Conservation (phyloP, 1,140 invertebrate species). For the Hermatobates lingyangjiaoensis region DNA sequence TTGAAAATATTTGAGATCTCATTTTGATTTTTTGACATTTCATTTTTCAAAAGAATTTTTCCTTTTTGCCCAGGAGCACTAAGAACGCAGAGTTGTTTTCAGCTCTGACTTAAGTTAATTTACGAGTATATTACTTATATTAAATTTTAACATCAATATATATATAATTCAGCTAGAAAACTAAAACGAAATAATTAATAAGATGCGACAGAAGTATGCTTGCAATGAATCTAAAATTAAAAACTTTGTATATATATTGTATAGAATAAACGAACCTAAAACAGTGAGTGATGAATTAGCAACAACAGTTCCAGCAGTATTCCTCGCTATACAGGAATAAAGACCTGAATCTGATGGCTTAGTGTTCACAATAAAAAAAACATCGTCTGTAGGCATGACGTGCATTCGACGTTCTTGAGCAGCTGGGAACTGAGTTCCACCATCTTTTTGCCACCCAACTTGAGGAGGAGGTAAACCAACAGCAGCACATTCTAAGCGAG, state of each 20-base stretch:
- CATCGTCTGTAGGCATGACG: conserved; percentile 76
- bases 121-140: too few species aligned
- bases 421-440: conserved; percentile 86
- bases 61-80: too few species aligned
- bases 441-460: conserved; percentile 85
- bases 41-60: too few species aligned
- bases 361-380: conserved; percentile 80
- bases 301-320: conserved; percentile 65
- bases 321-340: conserved; percentile 85
- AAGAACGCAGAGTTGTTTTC: too few species aligned
- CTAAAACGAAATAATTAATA: too few species aligned
- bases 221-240: too few species aligned
- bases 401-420: conserved; percentile 81
- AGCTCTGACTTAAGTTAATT: too few species aligned
- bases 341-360: conserved; percentile 72
- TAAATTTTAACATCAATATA: too few species aligned
- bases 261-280: conserved; percentile 34
- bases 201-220: too few species aligned
- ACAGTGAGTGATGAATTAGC: conserved; percentile 80
- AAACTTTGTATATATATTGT: neutral
- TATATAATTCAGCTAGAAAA: too few species aligned
- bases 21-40: too few species aligned
- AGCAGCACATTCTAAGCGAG: conserved; percentile 76
- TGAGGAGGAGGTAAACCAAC: conserved; percentile 70
- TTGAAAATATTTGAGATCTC: too few species aligned